Evolutionary conservation across 2,888 invertebrate species (phyloP).

Genomic region (Abrostola tripartita): DNA sequence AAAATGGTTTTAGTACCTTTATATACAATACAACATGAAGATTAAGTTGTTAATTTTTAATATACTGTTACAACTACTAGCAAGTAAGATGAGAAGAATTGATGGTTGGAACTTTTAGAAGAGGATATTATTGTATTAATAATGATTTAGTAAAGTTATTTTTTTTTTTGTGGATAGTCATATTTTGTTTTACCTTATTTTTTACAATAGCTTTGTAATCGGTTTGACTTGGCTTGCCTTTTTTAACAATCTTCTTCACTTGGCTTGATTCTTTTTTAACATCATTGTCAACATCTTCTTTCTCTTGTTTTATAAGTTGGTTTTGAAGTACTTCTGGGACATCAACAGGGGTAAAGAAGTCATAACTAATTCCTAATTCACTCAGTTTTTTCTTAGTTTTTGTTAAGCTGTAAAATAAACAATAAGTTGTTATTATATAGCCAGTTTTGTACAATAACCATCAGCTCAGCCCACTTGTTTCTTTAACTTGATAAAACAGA

Average conservation of each 20-base stretch:
- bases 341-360: slow-evolving; percentile 85
- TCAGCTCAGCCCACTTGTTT: too few species aligned
- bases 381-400: slow-evolving; percentile 82
- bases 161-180: slow-evolving; percentile 27
- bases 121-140: too few species aligned
- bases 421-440: not conserved
- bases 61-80: too few species aligned
- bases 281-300: slow-evolving; percentile 32
- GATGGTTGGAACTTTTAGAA: too few species aligned
- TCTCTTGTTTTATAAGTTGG: slow-evolving; percentile 52
- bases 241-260: slow-evolving; percentile 26
- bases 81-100: too few species aligned
- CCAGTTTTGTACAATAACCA: not conserved
- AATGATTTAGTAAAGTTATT: not conserved
- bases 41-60: too few species aligned
- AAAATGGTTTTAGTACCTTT: not conserved
- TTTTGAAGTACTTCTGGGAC: slow-evolving; percentile 73
- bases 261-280: slow-evolving; percentile 47
- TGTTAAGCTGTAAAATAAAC: slow-evolving; percentile 71
- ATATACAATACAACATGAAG: too few species aligned
- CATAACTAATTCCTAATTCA: slow-evolving; percentile 85
- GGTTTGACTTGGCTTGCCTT: slow-evolving; percentile 34
- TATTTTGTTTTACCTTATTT: slow-evolving; percentile 23
- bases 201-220: slow-evolving; percentile 35
- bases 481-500: not conserved